A percentile compares a stretch with the other conserved stretches of the same genome.
phyloP scores from a whole-genome alignment of 2,888 invertebrate species.

The Cephonodes hylas region DNA sequence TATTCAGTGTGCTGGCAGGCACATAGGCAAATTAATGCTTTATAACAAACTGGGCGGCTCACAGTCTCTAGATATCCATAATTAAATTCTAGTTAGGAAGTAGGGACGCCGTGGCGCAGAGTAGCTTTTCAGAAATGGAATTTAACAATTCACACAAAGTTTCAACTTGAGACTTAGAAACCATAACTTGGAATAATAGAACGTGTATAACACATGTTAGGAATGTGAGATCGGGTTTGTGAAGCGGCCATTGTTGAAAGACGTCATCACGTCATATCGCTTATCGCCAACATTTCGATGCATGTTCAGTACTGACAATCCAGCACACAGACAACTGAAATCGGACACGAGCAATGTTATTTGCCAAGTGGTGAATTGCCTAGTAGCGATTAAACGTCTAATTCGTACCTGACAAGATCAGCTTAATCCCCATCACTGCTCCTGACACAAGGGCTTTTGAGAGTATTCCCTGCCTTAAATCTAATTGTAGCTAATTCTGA shows the following conservation, averaged over 20 bases:
- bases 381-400: background rate
- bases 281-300: background rate
- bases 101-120: constrained; percentile 55
- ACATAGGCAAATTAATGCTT: constrained; percentile 37
- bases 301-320: background rate
- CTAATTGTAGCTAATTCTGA: no score
- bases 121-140: constrained; percentile 68
- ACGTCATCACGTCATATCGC: background rate
- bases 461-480: background rate
- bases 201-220: constrained; percentile 41
- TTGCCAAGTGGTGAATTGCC: background rate
- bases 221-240: constrained; percentile 33
- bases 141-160: constrained; percentile 77
- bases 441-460: background rate
- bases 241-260: constrained; percentile 31
- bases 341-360: background rate
- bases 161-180: constrained; percentile 58
- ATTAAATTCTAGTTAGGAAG: constrained; percentile 77
- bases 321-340: background rate
- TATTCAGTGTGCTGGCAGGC: background rate
- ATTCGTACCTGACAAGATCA: background rate
- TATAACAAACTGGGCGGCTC: constrained; percentile 33
- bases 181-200: constrained; percentile 57
- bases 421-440: background rate
- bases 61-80: constrained; percentile 67